phyloP scores from a whole-genome alignment of 1,140 invertebrate species.

The Limonius californicus region DNA sequence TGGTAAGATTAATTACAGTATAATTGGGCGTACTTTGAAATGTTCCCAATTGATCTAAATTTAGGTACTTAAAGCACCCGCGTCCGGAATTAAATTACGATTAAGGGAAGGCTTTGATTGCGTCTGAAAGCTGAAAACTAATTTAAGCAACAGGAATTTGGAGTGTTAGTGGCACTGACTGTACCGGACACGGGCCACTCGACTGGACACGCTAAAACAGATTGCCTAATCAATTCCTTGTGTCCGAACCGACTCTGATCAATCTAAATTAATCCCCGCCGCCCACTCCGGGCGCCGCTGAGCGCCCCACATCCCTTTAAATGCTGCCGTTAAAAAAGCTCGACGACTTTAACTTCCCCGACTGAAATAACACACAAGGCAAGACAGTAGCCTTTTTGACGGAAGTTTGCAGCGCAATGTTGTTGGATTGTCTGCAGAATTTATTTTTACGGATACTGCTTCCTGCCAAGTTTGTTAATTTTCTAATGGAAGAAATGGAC shows the following conservation, averaged over 20 bases:
- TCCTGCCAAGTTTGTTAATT: neutral
- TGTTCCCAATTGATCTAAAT: too few species aligned
- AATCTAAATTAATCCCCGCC: constrained; percentile 49
- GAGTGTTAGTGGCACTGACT: constrained; percentile 17
- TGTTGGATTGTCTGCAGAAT: too few species aligned
- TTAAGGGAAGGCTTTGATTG: too few species aligned
- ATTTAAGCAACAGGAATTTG: neutral
- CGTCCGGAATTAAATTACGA: too few species aligned
- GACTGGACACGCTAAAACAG: constrained; percentile 49
- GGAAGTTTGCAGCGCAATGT: too few species aligned
- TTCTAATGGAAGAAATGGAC: too few species aligned
- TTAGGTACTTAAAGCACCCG: too few species aligned
- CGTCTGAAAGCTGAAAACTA: too few species aligned
- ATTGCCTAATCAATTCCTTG: constrained; percentile 51
- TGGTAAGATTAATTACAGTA: too few species aligned
- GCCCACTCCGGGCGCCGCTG: constrained; percentile 29
- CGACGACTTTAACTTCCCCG: constrained; percentile 7
- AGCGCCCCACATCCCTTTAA: constrained; percentile 22
- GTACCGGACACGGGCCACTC: constrained; percentile 43
- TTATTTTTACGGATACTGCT: neutral
- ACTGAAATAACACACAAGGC: constrained; percentile 1
- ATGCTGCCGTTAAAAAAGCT: constrained; percentile 30
- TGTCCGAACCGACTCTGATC: constrained; percentile 47
- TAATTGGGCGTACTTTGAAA: too few species aligned
- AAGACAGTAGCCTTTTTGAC: neutral